phyloP scores from a whole-genome alignment of 1,140 invertebrate species.

The Gonioctena quinquepunctata region DNA sequence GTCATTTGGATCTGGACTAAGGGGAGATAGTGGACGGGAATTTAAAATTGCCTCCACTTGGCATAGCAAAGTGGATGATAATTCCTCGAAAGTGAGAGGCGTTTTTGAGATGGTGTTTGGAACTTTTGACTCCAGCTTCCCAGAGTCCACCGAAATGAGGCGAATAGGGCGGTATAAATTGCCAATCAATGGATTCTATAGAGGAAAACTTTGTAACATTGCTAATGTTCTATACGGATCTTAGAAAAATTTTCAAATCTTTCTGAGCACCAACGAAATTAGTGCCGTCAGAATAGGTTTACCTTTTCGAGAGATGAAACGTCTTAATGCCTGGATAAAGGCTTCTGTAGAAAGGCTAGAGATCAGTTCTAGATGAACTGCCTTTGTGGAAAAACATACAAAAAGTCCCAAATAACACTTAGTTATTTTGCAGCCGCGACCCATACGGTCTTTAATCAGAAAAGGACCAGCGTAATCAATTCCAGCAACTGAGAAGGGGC shows the following conservation, averaged over 20 bases:
- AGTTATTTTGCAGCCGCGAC: constrained; percentile 25
- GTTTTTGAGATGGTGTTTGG: constrained; percentile 38
- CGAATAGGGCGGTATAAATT: constrained; percentile 36
- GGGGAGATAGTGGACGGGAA: constrained; percentile 46
- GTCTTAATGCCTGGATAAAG: background rate
- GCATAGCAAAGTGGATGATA: constrained; percentile 22
- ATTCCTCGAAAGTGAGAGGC: constrained; percentile 27
- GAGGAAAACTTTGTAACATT: background rate
- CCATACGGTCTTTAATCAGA: constrained; percentile 33
- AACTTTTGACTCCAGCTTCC: constrained; percentile 46
- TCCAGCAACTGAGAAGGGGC: constrained; percentile 41
- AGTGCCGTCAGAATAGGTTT: constrained; percentile 31
- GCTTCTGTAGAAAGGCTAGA: constrained; percentile 28
- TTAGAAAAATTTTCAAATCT: background rate
- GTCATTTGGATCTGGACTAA: constrained; percentile 42
- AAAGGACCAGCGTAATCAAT: constrained; percentile 50
- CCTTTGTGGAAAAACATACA: constrained; percentile 44
- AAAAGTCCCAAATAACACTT: constrained; percentile 47
- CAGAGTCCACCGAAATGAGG: constrained; percentile 47
- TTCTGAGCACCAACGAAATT: constrained; percentile 25
- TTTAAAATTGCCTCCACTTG: constrained; percentile 40
- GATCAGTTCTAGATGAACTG: constrained; percentile 50
- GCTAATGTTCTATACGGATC: background rate
- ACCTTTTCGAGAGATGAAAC: constrained; percentile 46
- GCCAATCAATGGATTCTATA: background rate